These are phyloP conservation scores for Lycocorax pyrrhopterus DNA, from an alignment of 2,113 vertebrate genomes.

Conservation along the genomic window DNA sequence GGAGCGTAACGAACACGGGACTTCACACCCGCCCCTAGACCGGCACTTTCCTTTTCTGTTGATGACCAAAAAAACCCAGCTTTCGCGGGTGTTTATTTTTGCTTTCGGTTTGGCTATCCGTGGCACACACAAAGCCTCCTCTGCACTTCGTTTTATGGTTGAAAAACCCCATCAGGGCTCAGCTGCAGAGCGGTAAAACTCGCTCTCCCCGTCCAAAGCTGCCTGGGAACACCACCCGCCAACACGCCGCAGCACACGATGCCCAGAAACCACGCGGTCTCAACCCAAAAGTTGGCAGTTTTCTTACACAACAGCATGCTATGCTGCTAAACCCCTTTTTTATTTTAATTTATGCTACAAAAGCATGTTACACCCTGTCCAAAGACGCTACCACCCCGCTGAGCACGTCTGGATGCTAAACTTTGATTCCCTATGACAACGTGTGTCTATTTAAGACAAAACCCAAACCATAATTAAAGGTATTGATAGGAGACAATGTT, in stretches of 20 bases:
- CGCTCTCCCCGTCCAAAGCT: background rate
- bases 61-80: background rate
- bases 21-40: background rate
- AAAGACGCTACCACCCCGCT: background rate
- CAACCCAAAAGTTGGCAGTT: background rate
- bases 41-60: background rate
- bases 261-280: background rate
- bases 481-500: conserved; percentile 27
- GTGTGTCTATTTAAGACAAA: conserved; percentile 5
- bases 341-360: conserved; percentile 22
- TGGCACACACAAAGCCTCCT: background rate
- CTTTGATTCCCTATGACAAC: background rate
- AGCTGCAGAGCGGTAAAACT: background rate
- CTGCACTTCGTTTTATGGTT: background rate
- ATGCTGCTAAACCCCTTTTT: background rate
- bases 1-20: fast-evolving
- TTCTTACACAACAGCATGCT: background rate
- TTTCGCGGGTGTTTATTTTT: background rate
- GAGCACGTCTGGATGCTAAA: conserved; percentile 10
- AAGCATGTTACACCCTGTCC: background rate
- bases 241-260: fast-evolving
- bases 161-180: background rate
- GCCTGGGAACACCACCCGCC: background rate
- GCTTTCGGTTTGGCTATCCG: background rate
- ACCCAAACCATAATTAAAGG: conserved; percentile 27